These are phyloP conservation scores for Rhopalosiphum maidis DNA, from an alignment of 1,140 invertebrate genomes.

Conservation along the genomic window DNA sequence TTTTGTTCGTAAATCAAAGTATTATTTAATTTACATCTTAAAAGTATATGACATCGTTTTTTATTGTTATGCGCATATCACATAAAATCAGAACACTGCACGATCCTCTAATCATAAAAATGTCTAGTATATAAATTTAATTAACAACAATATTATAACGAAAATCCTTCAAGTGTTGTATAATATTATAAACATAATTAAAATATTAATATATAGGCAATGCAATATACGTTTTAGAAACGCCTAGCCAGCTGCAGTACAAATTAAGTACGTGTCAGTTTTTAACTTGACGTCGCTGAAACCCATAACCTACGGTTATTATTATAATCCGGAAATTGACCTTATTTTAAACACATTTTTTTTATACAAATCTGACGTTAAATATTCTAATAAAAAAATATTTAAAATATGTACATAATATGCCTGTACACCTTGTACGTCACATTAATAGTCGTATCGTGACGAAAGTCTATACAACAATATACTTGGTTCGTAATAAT, in stretches of 20 bases:
- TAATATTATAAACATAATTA: neutral
- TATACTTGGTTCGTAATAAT: neutral
- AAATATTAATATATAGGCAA: neutral
- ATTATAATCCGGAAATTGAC: neutral
- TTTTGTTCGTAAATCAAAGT: conserved; percentile 28
- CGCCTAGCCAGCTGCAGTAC: neutral
- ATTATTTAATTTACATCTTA: conserved; percentile 36
- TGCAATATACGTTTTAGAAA: neutral
- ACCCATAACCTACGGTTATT: neutral
- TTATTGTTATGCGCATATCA: conserved; percentile 11
- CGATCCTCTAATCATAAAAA: neutral
- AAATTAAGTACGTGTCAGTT: neutral
- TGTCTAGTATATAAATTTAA: conserved; percentile 8
- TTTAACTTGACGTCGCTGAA: neutral
- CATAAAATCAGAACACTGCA: conserved; percentile 21
- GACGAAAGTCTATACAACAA: neutral
- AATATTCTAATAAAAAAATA: neutral
- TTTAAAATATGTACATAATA: neutral
- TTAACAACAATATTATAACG: neutral
- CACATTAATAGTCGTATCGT: neutral
- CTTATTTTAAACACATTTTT: neutral
- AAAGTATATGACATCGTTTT: neutral
- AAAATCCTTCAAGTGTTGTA: conserved; percentile 6
- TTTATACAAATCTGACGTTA: neutral
- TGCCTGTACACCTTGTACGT: neutral